A percentile compares a stretch with the other conserved stretches of the same genome.
Conservation (phyloP, 2,888 invertebrate species). For the Caenorhabditis sp. region DNA sequence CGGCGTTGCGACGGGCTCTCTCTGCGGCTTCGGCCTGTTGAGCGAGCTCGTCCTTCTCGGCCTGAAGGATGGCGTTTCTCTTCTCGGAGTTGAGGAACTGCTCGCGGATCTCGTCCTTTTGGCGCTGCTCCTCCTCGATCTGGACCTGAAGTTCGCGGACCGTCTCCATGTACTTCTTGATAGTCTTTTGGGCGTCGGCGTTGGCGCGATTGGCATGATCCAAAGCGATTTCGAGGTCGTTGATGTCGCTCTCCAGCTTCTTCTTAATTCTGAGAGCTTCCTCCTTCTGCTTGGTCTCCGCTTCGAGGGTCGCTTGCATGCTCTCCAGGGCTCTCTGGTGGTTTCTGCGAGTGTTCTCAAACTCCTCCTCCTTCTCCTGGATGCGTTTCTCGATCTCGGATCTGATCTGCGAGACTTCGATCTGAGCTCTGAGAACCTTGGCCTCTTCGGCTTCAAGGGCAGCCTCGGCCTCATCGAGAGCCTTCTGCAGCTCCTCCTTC, state of each 20-base stretch:
- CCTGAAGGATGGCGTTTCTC: slow-evolving; percentile 95
- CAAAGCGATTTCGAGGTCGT: slow-evolving; percentile 90
- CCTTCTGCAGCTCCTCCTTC: slow-evolving; percentile 87
- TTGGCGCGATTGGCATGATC: slow-evolving; percentile 94
- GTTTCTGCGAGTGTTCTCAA: slow-evolving; percentile 97
- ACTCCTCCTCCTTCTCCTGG: slow-evolving; percentile 99
- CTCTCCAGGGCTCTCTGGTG: slow-evolving; percentile 99
- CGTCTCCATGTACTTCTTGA: slow-evolving; percentile 92
- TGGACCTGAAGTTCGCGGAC: slow-evolving; percentile 83
- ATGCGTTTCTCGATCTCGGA: slow-evolving; percentile 96
- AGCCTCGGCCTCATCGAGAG: slow-evolving; percentile 91
- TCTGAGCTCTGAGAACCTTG: slow-evolving; percentile 77
- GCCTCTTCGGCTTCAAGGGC: slow-evolving; percentile 97
- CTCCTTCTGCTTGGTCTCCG: slow-evolving; percentile 79
- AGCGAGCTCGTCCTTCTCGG: slow-evolving; percentile 95
- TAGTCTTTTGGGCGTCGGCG: slow-evolving; percentile 88
- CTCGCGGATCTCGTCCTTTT: slow-evolving; percentile 93
- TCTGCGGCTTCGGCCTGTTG: slow-evolving; percentile 85
- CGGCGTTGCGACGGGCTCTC: slow-evolving; percentile 97
- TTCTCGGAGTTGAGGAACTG: slow-evolving; percentile 97
- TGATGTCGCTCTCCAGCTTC: slow-evolving; percentile 99
- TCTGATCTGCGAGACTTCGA: slow-evolving; percentile 89
- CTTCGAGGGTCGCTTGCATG: slow-evolving; percentile 85
- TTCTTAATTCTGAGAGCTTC: slow-evolving; percentile 99
- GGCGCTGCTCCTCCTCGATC: slow-evolving; percentile 96